These are phyloP conservation scores for Sclerurus mexicanus DNA, from an alignment of 2,113 vertebrate species.

Conservation along the genomic window DNA sequence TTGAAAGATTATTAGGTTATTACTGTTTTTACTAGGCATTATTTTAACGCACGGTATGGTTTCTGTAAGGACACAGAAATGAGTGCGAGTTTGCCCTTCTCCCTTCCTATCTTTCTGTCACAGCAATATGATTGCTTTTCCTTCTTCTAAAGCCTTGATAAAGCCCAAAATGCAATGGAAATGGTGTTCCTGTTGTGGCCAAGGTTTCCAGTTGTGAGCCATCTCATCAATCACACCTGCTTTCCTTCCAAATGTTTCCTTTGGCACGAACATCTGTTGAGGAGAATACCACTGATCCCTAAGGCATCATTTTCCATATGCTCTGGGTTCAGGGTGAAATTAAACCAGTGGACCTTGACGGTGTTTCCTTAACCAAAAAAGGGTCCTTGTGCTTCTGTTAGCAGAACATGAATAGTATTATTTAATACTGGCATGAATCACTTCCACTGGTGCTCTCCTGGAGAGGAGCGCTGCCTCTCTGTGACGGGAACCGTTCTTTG, in stretches of 20 bases:
- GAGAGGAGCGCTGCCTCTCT: background rate
- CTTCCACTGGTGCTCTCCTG: background rate
- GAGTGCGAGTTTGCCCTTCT: background rate
- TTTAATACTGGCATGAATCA: background rate
- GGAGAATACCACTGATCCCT: background rate
- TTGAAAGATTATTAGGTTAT: background rate
- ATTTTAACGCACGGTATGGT: background rate
- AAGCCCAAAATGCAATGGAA: background rate
- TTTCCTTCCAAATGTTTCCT: background rate
- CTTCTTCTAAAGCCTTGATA: background rate
- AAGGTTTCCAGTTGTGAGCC: background rate
- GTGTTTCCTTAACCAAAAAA: conserved; percentile 26
- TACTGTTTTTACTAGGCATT: background rate
- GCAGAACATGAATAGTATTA: background rate
- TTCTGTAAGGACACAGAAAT: background rate
- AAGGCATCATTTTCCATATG: background rate
- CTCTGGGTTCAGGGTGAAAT: background rate
- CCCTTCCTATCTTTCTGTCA: background rate
- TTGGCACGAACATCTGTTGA: conserved; percentile 32
- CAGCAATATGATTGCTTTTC: background rate
- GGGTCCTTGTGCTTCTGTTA: background rate
- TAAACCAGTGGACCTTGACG: conserved; percentile 3
- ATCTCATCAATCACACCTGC: conserved; percentile 23
- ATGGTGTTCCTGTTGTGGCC: background rate
- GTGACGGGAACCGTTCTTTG: background rate